Evolutionary conservation across 2,797 vertebrate species (phyloP).

Genomic region (Florisuga fusca): DNA sequence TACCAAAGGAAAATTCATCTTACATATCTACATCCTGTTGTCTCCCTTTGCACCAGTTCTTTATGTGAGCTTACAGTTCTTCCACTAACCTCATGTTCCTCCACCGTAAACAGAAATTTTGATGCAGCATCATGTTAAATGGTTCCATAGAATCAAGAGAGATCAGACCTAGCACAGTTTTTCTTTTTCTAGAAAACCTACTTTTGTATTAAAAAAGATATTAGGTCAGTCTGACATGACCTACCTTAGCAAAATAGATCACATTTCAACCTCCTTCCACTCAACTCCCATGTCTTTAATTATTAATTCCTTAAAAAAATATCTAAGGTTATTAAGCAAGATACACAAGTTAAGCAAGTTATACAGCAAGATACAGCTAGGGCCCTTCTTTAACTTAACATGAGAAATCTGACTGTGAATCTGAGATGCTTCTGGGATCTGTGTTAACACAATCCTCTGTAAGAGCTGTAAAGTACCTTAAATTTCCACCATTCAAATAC

Average conservation of each 20-base stretch:
- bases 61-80: neutral
- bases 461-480: neutral
- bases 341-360: no score
- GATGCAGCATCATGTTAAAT: neutral
- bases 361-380: neutral
- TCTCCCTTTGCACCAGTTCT: neutral
- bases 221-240: slow-evolving; percentile 43
- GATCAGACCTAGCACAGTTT: slow-evolving; percentile 15
- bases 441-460: neutral
- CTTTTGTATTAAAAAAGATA: slow-evolving; percentile 54
- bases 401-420: neutral
- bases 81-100: neutral
- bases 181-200: slow-evolving; percentile 52
- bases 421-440: neutral
- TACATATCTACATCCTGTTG: neutral
- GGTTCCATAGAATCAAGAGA: slow-evolving; percentile 19
- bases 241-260: slow-evolving; percentile 21
- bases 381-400: neutral
- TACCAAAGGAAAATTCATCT: neutral
- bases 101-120: neutral
- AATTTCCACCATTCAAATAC: neutral
- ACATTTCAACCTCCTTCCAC: neutral
- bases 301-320: neutral
- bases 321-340: neutral
- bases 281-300: neutral